Evolutionary conservation across 2,113 vertebrate species (phyloP), one percentile per base, ranked within the genome.

Genomic region (Prochilodus magdalenae): DNA sequence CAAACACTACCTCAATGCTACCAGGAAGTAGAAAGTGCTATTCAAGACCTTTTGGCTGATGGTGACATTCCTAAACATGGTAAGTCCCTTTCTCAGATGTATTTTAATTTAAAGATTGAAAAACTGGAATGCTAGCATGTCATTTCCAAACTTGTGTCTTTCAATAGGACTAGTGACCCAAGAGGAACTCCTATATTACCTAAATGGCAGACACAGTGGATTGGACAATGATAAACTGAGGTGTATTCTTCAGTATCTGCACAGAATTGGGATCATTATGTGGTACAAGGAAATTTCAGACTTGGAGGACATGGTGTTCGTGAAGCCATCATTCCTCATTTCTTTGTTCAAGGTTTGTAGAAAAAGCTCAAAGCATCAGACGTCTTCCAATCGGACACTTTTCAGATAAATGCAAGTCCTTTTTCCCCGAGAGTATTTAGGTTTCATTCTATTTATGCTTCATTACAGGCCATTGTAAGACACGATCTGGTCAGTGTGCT

Each of bases 261-360:
- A 94, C 80, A 79, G 83, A 65, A 73, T 91, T 0, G 90, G 93
- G 53, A 87, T 92, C 3, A 11, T 94, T 0, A 57, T 94, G 40
- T 95, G 94, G 93, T 93, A 91, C 0, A 91, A 91, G 60, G 92
- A 94, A 3, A 90, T 94, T 67, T 40, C 84, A 40, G 83, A 87
- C 16, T 65, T 93, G 85, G 72, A 85, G 22, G 85, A 60, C 30
- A 90, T 81, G 0, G 82, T 93, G 36, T 93, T 94, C 77, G 87
- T 94, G 4, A 88, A 89, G 74, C 94, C 94, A 10, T 76, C 91
- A 0, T 90, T 94, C 77, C 89, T 94, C 57, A 94, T 94, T 75
- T 90, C 88, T 0, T 65, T 94, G 66, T 93, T 94, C 77, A 94
- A 94, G 92, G 93, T 94, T 49, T 87, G 85, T 20, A 29, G 60